A percentile compares a stretch with the other conserved stretches of the same genome.
Conservation (phyloP, 92 coral and sea anemone genomes). For the Phenganax marumi region DNA sequence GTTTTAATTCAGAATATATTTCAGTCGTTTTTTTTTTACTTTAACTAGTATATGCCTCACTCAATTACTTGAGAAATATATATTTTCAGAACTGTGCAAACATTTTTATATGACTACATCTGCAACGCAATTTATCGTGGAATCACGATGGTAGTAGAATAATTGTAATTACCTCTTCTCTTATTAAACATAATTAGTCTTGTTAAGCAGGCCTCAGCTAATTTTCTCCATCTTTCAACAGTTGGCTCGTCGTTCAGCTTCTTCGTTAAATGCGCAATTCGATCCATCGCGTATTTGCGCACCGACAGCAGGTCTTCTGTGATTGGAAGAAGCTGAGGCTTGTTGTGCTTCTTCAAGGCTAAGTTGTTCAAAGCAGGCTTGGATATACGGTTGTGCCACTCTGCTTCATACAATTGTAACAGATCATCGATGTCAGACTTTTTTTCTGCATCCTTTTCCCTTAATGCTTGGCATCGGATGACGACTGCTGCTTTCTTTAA, state of each 20-base stretch:
- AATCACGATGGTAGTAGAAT: background rate
- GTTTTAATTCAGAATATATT: too few species aligned
- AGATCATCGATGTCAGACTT: conserved; percentile 6
- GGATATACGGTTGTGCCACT: conserved; percentile 48
- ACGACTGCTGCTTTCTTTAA: background rate
- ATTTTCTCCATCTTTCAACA: background rate
- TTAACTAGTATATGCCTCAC: too few species aligned
- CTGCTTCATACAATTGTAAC: conserved; percentile 44
- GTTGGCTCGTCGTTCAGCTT: background rate
- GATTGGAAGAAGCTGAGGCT: conserved; percentile 28
- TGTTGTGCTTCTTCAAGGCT: conserved; percentile 40
- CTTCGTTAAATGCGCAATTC: background rate
- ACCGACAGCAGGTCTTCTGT: conserved; percentile 12
- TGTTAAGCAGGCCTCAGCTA: conserved; percentile 28
- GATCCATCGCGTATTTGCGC: background rate
- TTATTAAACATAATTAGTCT: conserved; percentile 46
- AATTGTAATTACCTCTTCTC: conserved; percentile 6
- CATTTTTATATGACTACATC: too few species aligned
- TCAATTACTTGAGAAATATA: too few species aligned
- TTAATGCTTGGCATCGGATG: background rate
- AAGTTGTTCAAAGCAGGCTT: conserved; percentile 24
- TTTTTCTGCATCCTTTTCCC: conserved; percentile 15
- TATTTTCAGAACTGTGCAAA: too few species aligned
- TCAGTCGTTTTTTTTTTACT: too few species aligned
- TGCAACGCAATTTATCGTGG: background rate